Conservation (phyloP, 2,888 invertebrate genomes). For the Yponomeuta malinellus region DNA sequence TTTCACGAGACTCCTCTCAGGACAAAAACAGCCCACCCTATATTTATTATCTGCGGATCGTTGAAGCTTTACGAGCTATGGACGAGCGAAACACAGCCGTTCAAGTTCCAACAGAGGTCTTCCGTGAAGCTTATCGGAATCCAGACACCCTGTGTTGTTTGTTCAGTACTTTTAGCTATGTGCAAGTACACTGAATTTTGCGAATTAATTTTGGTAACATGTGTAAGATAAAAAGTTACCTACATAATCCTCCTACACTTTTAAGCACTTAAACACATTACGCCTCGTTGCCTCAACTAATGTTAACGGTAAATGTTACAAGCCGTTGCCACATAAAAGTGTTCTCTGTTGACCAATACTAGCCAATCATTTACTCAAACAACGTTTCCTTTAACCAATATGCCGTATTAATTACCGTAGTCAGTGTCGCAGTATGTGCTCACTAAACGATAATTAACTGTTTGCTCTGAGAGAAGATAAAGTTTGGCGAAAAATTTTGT, state of each 20-base stretch:
- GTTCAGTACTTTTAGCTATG: neutral
- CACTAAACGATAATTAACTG: neutral
- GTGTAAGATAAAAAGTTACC: neutral
- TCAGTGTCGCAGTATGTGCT: neutral
- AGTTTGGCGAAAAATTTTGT: neutral
- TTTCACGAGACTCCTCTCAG: conserved; percentile 25
- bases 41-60: conserved; percentile 32
- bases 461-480: neutral
- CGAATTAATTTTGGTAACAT: neutral
- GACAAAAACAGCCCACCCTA: conserved; percentile 30
- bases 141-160: neutral
- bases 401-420: neutral
- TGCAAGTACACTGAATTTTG: neutral
- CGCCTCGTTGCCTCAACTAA: neutral
- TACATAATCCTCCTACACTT: neutral
- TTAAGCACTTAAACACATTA: neutral
- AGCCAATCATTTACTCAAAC: neutral
- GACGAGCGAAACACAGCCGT: conserved; percentile 23
- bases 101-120: neutral
- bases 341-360: neutral
- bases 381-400: neutral
- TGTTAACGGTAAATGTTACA: neutral
- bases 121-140: neutral
- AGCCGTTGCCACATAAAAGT: conserved; percentile 7
- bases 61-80: conserved; percentile 34